These are phyloP conservation scores for Tenebrio molitor DNA, from an alignment of 1,140 invertebrate species.

Conservation along the genomic window DNA sequence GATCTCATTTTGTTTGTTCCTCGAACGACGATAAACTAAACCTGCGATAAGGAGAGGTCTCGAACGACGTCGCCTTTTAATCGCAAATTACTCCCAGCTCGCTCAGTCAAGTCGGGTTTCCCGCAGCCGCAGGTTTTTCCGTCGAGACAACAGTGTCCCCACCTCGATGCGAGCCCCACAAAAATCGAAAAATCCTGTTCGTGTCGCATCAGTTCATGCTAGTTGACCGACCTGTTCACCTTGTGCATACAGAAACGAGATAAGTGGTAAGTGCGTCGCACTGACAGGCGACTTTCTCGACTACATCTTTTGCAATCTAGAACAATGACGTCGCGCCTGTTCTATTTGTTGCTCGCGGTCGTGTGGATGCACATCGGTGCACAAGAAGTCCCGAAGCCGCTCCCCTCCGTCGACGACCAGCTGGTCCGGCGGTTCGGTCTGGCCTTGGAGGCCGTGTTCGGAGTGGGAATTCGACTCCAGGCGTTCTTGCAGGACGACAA, in stretches of 20 bases:
- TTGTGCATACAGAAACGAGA: neutral
- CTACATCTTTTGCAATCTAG: neutral
- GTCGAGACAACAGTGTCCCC: neutral
- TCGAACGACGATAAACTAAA: neutral
- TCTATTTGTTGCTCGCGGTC: neutral
- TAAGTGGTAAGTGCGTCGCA: no score
- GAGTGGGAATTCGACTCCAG: conserved; percentile 56
- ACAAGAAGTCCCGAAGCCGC: neutral
- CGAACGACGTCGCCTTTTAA: no score
- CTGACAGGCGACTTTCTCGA: neutral
- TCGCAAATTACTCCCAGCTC: no score
- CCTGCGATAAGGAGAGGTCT: neutral
- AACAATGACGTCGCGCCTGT: conserved; percentile 8
- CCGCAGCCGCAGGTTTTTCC: neutral
- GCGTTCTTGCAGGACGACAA: conserved; percentile 48
- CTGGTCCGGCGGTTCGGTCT: neutral
- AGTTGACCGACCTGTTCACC: conserved; percentile 26
- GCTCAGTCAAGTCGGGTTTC: no score
- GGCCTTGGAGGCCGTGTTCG: conserved; percentile 59
- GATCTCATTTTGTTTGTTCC: neutral
- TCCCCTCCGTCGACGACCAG: neutral
- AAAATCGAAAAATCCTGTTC: conserved; percentile 25
- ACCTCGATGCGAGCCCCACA: neutral
- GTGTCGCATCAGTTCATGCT: conserved; percentile 5
- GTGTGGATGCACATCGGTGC: neutral